Evolutionary conservation across 2,888 invertebrate genomes (phyloP).

Genomic region (Tenthredo livida): DNA sequence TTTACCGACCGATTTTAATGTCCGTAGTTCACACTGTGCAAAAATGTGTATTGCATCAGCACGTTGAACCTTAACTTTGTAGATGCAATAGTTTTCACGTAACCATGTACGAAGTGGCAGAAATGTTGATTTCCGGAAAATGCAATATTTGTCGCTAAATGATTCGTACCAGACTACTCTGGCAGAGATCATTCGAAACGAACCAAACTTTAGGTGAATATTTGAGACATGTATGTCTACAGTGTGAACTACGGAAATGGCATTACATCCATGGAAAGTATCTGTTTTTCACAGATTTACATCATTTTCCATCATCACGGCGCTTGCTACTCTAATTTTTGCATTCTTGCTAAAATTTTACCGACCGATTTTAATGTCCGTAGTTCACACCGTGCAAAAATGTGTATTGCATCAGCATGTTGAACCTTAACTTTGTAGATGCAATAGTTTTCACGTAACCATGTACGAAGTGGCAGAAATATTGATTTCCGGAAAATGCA

Average conservation of each 20-base stretch:
- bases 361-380: too few relatives aligned
- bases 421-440: background rate
- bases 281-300: background rate
- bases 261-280: background rate
- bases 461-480: background rate
- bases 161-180: background rate
- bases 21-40: too few relatives aligned
- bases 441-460: background rate
- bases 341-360: too few relatives aligned
- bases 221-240: background rate
- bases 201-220: background rate
- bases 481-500: background rate
- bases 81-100: background rate
- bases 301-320: background rate
- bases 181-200: background rate
- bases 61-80: too few relatives aligned
- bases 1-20: too few relatives aligned
- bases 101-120: background rate
- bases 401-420: too few relatives aligned
- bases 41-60: too few relatives aligned
- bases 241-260: background rate
- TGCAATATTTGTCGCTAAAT: background rate
- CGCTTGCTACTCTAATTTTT: too few relatives aligned
- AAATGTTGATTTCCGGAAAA: background rate
- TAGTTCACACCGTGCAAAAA: too few relatives aligned